phyloP scores from a whole-genome alignment of 2,888 invertebrate species.

The Erynnis tages region DNA sequence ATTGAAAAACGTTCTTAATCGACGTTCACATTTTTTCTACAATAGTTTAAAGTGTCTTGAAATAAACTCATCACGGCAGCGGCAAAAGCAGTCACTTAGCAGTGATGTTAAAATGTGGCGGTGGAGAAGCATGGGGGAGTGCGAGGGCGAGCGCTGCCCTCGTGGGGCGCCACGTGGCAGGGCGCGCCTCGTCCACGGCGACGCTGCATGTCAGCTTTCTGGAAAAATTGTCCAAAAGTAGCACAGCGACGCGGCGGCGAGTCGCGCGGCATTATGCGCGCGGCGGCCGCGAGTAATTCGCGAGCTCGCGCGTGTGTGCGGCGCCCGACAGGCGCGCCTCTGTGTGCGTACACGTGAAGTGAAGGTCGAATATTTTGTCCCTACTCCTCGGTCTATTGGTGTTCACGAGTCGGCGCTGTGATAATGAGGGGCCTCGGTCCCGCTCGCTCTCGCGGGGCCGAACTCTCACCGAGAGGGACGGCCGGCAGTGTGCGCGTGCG shows the following conservation, averaged over 20 bases:
- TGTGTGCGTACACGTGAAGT: slow-evolving; percentile 74
- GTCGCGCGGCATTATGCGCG: slow-evolving; percentile 59
- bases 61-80: too few relatives aligned
- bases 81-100: too few relatives aligned
- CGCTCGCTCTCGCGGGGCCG: slow-evolving; percentile 52
- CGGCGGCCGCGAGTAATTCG: slow-evolving; percentile 45
- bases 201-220: slow-evolving; percentile 76
- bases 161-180: slow-evolving; percentile 57
- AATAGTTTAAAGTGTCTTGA: too few relatives aligned
- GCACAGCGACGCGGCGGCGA: slow-evolving; percentile 59
- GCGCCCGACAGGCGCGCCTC: slow-evolving; percentile 54
- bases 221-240: slow-evolving; percentile 80
- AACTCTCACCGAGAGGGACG: slow-evolving; percentile 59
- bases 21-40: too few relatives aligned
- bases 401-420: slow-evolving; percentile 78
- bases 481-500: slow-evolving; percentile 70
- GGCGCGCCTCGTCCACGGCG: slow-evolving; percentile 60
- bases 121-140: neutral
- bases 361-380: slow-evolving; percentile 81
- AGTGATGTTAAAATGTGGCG: too few relatives aligned
- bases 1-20: too few relatives aligned
- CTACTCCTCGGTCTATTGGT: slow-evolving; percentile 80
- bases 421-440: slow-evolving; percentile 71
- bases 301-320: slow-evolving; percentile 52
- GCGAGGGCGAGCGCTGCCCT: slow-evolving; percentile 29